phyloP scores from a whole-genome alignment of 2,888 invertebrate genomes.

The Itoplectis maculator region DNA sequence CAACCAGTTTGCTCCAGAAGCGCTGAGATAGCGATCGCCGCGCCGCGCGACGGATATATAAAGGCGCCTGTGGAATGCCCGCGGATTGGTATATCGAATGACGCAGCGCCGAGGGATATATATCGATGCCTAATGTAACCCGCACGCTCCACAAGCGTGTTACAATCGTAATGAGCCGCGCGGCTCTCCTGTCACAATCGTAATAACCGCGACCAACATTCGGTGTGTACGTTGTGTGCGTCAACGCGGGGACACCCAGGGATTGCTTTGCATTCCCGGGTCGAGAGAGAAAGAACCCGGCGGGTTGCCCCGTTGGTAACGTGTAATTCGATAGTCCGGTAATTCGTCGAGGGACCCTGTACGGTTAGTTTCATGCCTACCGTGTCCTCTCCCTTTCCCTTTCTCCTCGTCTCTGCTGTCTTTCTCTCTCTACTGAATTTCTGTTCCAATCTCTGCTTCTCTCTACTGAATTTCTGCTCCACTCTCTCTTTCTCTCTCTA shows the following conservation, averaged over 20 bases:
- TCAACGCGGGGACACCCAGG: constrained; percentile 14
- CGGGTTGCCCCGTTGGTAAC: constrained; percentile 8
- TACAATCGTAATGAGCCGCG: constrained; percentile 25
- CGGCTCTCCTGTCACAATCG: constrained; percentile 20
- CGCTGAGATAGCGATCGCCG: too few relatives aligned
- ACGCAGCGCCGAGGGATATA: not conserved
- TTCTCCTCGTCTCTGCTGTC: too few relatives aligned
- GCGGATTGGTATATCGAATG: constrained; percentile 27
- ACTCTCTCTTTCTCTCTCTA: too few relatives aligned
- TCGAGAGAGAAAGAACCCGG: constrained; percentile 43
- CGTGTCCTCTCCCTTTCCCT: constrained; percentile 22
- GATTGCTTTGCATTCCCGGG: constrained; percentile 51
- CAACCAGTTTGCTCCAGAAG: too few relatives aligned
- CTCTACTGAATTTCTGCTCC: too few relatives aligned
- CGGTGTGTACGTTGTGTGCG: constrained; percentile 14
- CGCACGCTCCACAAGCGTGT: not conserved
- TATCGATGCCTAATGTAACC: too few relatives aligned
- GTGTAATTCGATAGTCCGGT: constrained; percentile 63
- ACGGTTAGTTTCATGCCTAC: constrained; percentile 55
- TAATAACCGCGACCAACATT: constrained; percentile 51
- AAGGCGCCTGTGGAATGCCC: not conserved
- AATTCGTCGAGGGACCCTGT: constrained; percentile 60
- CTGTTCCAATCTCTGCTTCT: too few relatives aligned
- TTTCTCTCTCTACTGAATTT: constrained; percentile 1
- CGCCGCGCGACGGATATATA: too few relatives aligned